Conservation (phyloP, 2,113 vertebrate genomes). For the Sander vitreus region DNA sequence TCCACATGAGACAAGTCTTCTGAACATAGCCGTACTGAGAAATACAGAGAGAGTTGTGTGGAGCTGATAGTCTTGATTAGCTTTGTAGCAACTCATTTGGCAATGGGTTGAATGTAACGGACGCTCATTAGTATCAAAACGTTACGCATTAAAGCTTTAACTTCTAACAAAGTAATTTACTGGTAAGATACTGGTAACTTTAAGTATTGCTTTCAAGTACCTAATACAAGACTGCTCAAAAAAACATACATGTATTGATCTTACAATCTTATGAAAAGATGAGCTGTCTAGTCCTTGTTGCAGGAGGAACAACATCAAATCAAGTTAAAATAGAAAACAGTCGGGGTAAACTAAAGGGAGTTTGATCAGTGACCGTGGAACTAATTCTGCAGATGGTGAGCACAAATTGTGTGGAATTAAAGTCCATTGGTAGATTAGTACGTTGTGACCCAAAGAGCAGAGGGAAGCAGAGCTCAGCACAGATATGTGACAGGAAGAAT, state of each 20-base stretch:
- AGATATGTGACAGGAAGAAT: neutral
- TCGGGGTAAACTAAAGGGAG: neutral
- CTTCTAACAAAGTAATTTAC: too few relatives aligned
- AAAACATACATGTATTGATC: neutral
- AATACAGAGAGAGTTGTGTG: too few relatives aligned
- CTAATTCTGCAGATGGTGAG: neutral
- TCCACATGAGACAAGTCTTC: too few relatives aligned
- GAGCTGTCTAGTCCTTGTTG: neutral
- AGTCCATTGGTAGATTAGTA: neutral
- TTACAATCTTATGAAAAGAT: neutral
- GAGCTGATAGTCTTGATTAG: too few relatives aligned
- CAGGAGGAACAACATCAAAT: neutral
- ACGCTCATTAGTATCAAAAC: too few relatives aligned
- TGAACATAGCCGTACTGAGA: too few relatives aligned
- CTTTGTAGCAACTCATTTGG: too few relatives aligned
- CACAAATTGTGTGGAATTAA: constrained; percentile 10
- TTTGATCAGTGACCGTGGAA: neutral
- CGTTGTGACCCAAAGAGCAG: neutral
- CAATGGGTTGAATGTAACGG: too few relatives aligned
- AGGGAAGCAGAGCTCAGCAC: neutral
- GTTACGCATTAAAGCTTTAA: too few relatives aligned
- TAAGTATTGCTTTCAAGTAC: too few relatives aligned
- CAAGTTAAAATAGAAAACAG: neutral
- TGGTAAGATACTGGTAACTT: too few relatives aligned
- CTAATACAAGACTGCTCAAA: too few relatives aligned